Evolutionary conservation across 2,888 invertebrate species (phyloP).

Genomic region (Drosophila quinaria): DNA sequence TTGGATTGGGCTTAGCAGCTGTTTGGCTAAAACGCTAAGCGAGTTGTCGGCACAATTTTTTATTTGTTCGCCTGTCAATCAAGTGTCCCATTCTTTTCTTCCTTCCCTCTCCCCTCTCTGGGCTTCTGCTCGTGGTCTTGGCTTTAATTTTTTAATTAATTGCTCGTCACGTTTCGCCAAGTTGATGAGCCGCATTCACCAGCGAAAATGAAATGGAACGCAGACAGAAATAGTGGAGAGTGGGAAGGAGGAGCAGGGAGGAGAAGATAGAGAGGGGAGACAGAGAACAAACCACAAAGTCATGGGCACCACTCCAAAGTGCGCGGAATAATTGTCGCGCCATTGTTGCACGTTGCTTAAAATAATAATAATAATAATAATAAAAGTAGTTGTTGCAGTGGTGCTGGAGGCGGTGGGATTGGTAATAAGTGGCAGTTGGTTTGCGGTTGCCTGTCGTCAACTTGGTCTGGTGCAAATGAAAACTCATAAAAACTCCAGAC

Average conservation of each 20-base stretch:
- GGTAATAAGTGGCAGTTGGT: constrained; percentile 72
- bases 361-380: constrained; percentile 52
- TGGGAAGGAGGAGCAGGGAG: neutral
- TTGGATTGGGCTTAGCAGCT: constrained; percentile 32
- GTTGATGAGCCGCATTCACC: constrained; percentile 58
- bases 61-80: constrained; percentile 43
- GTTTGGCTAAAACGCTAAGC: constrained; percentile 26
- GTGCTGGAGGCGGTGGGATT: constrained; percentile 1
- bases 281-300: constrained; percentile 42
- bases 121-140: constrained; percentile 18
- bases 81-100: constrained; percentile 18
- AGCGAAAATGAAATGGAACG: constrained; percentile 72
- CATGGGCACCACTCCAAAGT: constrained; percentile 32
- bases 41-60: constrained; percentile 20
- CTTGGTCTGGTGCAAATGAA: constrained; percentile 58
- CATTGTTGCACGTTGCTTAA: constrained; percentile 76
- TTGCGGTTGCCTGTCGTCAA: constrained; percentile 65
- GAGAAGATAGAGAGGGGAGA: neutral
- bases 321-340: constrained; percentile 70
- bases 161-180: constrained; percentile 73
- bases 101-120: neutral
- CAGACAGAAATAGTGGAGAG: neutral
- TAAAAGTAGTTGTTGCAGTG: constrained; percentile 13
- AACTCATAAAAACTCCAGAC: constrained; percentile 72
- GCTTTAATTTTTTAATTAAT: constrained; percentile 78